Base-by-base conservation (phyloP, 2,113 vertebrate genomes). In the Micromys minutus region DNA sequence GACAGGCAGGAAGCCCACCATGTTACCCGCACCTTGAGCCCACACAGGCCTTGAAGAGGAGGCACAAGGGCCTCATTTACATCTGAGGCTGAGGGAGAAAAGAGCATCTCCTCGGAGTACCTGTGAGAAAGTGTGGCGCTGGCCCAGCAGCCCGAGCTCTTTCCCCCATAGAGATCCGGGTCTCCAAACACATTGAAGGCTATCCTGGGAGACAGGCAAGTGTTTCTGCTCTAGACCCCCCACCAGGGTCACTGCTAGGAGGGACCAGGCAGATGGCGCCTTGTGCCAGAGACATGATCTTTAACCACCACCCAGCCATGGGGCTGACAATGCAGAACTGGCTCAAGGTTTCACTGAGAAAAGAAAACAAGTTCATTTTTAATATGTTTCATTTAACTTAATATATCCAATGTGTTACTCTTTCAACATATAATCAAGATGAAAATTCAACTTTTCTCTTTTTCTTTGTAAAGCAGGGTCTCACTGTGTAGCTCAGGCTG, bases 321-420 rank as follows among this genome's bases (percentile, higher is more conserved):
- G 69, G 31, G 39, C 61, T 4, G 0, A 55, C 59, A 16, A 15
- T 2, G 12, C 55, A 42, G 47, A 0, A 55, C 34, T 17, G 26
- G 36, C 19, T 24, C 50, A 67, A 9, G 34, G 39, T 50, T 79
- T 59, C 72, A 39, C 3, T 67, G 31, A 90, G 55, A 11, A 75
- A 67, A 90, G 88, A 77, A 86, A 90, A 29, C 39, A 65, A 19
- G 59, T 63, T 42, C 29, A 87, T 79, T 69, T 89, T 89, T 45
- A 55, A 79, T 45, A 39, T n/a, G 83, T 81, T 96, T 96, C 85
- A 95, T 92, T 97, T 57, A 94, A 84, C 67, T 88, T 79, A 47
- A 1, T 59, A 77, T 87, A 86, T 67, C 67, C 91, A 94, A 94
- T 91, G 75, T 75, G 81, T 21, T 39, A 71, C 72, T 47, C 57